Base-by-base conservation (phyloP, 2,888 invertebrate genomes). In the Plusia festucae region DNA sequence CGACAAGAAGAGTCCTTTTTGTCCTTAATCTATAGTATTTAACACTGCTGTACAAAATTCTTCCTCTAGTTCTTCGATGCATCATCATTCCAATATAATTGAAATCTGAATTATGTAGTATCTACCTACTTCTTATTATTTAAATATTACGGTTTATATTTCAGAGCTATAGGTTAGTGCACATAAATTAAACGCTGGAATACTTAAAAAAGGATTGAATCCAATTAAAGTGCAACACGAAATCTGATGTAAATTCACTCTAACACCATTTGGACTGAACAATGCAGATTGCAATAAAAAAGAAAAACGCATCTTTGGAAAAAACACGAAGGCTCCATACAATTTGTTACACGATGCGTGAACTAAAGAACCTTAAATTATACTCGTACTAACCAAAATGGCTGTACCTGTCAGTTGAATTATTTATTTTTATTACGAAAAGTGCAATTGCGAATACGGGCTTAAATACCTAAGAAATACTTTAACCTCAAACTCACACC, bases 271-370 rank as follows among this genome's bases (percentile, higher is more conserved):
- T 72, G 77, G 79, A 87, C 83, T 84, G 85, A 91, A 93, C 91
- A 93, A 93, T 92, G 91, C 90, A 89, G 76, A 71, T 80, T 89
- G 89, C 88, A 90, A 87, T 87, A 85, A 78, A 83, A 30, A 82
- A 83, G 77, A 85, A 84, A 83, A 85, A 73, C 70, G 78, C 83
- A 78, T 85, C 81, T 76, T 74, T 84, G 81, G 81, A 73, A 83
- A 85, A 88, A 88, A 89, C 89, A 81, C 72, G 77, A 78, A 84
- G 83, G 65, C 80, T 70, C 78, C 81, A 75, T 86, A 86, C 86
- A 85, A 85, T 88, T 84, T 85, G 88, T 76, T 71, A 74, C 75
- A 54, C 82, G 73, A 76, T 83, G 82, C 89, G 88, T 86, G 85
- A 86, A 88, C 70, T 40, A 46, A 16, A 60, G 54, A 65, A 73